A percentile compares a stretch with the other conserved stretches of the same genome.
These are phyloP conservation scores for Nebria ingens DNA, from an alignment of 1,140 invertebrate species.

Conservation along the genomic window DNA sequence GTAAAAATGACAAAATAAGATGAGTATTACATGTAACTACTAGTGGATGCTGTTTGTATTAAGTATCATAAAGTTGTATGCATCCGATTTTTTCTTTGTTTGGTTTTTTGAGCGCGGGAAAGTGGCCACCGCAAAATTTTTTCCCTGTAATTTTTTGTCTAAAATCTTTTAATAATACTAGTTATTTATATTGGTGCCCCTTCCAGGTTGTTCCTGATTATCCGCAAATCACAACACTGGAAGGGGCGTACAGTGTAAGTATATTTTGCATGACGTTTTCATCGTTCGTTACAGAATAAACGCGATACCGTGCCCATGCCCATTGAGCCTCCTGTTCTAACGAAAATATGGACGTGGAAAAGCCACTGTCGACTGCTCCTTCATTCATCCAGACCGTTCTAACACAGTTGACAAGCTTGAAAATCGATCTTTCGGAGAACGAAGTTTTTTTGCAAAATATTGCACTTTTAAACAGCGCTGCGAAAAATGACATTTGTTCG, in stretches of 20 bases:
- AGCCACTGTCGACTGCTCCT: not conserved
- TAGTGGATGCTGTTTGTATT: not conserved
- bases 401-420: not conserved
- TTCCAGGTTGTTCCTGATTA: slow-evolving; percentile 1
- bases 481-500: not conserved
- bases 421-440: not conserved
- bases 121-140: too few species aligned
- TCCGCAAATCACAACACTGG: not conserved
- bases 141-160: not conserved
- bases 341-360: not conserved
- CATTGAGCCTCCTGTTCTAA: not conserved
- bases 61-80: not conserved
- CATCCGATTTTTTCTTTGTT: not conserved
- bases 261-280: not conserved
- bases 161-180: not conserved
- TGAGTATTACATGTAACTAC: not conserved
- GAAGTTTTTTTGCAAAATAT: not conserved
- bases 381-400: not conserved
- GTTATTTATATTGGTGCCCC: not conserved
- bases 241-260: not conserved
- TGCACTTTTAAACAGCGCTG: not conserved
- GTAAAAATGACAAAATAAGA: not conserved
- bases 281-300: not conserved
- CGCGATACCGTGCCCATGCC: not conserved
- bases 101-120: not conserved